Percentiles rank a stretch among this genome's conserved stretches.
These are phyloP conservation scores for Peribatodes rhomboidaria DNA, from an alignment of 2,888 invertebrate species.

Conservation along the genomic window DNA sequence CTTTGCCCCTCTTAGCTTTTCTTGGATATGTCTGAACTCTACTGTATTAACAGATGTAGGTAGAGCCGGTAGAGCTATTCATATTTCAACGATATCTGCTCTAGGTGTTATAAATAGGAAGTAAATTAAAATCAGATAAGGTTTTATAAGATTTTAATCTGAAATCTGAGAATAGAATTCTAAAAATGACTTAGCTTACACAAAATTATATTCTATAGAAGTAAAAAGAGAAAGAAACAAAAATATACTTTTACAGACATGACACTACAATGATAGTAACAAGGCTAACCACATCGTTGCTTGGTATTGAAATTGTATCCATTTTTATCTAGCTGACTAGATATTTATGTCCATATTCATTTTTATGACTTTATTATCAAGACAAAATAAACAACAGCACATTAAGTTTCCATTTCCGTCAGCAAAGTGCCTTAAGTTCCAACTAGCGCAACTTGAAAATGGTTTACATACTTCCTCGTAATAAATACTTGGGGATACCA, in stretches of 20 bases:
- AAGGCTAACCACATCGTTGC: too few relatives aligned
- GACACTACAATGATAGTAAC: too few relatives aligned
- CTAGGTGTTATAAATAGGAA: neutral
- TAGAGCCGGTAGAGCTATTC: slow-evolving; percentile 34
- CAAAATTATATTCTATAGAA: too few relatives aligned
- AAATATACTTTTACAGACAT: too few relatives aligned
- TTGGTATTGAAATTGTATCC: neutral
- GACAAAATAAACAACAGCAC: neutral
- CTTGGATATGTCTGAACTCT: slow-evolving; percentile 38
- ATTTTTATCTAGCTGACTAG: neutral
- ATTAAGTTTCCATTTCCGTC: slow-evolving; percentile 1
- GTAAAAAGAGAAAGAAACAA: too few relatives aligned
- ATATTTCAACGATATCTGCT: slow-evolving; percentile 28
- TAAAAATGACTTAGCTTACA: too few relatives aligned
- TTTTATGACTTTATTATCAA: neutral
- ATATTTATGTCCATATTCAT: neutral
- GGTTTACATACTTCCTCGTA: slow-evolving; percentile 30
- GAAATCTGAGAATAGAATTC: too few relatives aligned
- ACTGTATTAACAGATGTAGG: slow-evolving; percentile 43
- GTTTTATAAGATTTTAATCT: neutral
- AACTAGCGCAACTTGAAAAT: slow-evolving; percentile 21
- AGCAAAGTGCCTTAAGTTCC: slow-evolving; percentile 6
- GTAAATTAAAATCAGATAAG: neutral
- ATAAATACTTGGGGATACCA: slow-evolving; percentile 36
- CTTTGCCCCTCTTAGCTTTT: slow-evolving; percentile 43